Percentiles rank a stretch among this genome's conserved stretches.
These are phyloP conservation scores for Caenorhabditis afra DNA, from an alignment of 2,888 invertebrate genomes.

Conservation along the genomic window DNA sequence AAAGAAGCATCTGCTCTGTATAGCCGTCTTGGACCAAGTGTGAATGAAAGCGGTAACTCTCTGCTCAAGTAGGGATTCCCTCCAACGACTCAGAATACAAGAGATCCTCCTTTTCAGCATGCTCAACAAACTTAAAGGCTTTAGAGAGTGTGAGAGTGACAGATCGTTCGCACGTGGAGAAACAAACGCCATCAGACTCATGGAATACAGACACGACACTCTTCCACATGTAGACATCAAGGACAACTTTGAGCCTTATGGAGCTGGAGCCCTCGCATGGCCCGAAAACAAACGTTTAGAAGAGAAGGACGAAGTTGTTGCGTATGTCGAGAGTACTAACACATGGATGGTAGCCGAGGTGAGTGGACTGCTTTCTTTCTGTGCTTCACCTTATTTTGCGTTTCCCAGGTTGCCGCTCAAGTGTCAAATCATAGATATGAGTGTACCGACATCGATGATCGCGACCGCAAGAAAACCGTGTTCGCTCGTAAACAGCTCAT, in stretches of 20 bases:
- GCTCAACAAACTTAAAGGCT: constrained; percentile 7
- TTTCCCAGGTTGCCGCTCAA: constrained; percentile 15
- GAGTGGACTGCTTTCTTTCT: neutral
- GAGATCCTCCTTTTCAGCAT: neutral
- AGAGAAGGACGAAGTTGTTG: constrained; percentile 28
- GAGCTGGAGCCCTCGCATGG: constrained; percentile 13
- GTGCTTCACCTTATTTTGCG: neutral
- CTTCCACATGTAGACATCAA: constrained; percentile 4
- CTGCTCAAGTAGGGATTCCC: too few species aligned
- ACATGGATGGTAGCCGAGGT: constrained; percentile 50
- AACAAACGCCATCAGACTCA: constrained; percentile 4
- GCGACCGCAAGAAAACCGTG: constrained; percentile 12
- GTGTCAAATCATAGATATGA: constrained; percentile 38
- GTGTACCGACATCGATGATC: constrained; percentile 36
- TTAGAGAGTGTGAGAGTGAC: neutral
- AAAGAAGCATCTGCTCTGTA: constrained; percentile 5
- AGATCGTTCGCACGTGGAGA: neutral
- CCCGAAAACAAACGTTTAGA: constrained; percentile 18
- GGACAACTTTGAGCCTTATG: neutral
- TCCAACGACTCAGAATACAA: too few species aligned
- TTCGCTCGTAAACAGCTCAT: constrained; percentile 42
- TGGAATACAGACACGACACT: constrained; percentile 27
- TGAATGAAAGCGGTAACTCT: too few species aligned
- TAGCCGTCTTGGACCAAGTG: neutral
- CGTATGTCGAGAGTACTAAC: constrained; percentile 29